Evolutionary conservation across 2,797 vertebrate genomes (phyloP).

Genomic region (Zenarchopterus dispar): DNA sequence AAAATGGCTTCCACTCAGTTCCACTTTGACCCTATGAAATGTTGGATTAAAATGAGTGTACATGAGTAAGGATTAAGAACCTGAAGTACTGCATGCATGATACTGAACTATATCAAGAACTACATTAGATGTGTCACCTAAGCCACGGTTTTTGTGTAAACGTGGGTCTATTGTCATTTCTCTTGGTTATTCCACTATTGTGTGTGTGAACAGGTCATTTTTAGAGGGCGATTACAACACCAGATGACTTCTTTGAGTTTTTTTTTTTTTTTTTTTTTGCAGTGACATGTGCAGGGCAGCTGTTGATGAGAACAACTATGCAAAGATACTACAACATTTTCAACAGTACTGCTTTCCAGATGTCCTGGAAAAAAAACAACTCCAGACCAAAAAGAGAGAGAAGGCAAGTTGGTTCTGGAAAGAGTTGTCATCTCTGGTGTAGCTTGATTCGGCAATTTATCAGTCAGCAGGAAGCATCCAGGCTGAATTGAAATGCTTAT

Average conservation of each 20-base stretch:
- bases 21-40: constrained; percentile 75
- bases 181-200: constrained; percentile 40
- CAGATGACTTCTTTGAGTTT: too few species aligned
- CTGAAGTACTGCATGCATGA: constrained; percentile 45
- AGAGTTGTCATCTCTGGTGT: constrained; percentile 44
- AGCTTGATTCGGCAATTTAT: constrained; percentile 52
- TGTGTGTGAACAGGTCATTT: constrained; percentile 32
- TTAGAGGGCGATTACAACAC: constrained; percentile 49
- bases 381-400: constrained; percentile 33
- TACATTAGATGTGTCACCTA: constrained; percentile 89
- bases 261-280: constrained; percentile 26
- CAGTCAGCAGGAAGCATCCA: constrained; percentile 43
- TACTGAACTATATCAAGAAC: constrained; percentile 89
- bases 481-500: constrained; percentile 24
- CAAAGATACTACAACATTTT: constrained; percentile 49
- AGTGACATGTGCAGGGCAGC: constrained; percentile 61
- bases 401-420: constrained; percentile 56
- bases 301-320: constrained; percentile 50
- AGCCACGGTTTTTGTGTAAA: constrained; percentile 75
- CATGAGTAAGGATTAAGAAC: constrained; percentile 54
- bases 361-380: constrained; percentile 64
- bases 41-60: constrained; percentile 67
- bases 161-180: constrained; percentile 41
- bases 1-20: constrained; percentile 61
- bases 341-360: constrained; percentile 54